Base-by-base conservation (phyloP, 2,113 vertebrate species). In the Atlantisia rogersi region DNA sequence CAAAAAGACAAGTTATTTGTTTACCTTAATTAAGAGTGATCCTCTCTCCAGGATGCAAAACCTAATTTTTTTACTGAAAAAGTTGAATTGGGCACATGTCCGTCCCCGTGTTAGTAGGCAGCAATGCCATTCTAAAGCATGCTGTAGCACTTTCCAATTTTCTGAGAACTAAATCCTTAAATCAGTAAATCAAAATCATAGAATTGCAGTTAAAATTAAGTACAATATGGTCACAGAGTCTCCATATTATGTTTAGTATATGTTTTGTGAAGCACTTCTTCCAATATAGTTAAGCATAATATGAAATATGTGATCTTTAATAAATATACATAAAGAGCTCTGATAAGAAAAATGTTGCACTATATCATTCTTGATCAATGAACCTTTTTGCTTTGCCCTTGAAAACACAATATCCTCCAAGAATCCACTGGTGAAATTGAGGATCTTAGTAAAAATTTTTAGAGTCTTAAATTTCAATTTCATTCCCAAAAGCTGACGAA, bases 401-500 rank as follows among this genome's bases (percentile, higher is more conserved):
- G 97, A 95, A 96, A 94, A 95, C 2, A 93, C 81, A 96, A 82
- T 80, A 97, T 92, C 96, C 78, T 98, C 92, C 88, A 96, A 96
- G 93, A 98, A 98, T 93, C 97, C 85, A 42, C 26, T 89, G 95
- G 94, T 97, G 90, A 98, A 98, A 98, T 81, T 96, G 96, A 98
- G 96, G 96, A 96, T 95, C 96, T 98, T 96, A 82, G 96, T 98
- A 97, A 97, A 98, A 98, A 98, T 50, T 94, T 97, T 98, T 58
- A 97, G 87, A 97, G 97, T 97, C 98, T 98, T 98, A 98, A 98
- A 98, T 98, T 98, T 97, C 97, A 98, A 98, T 99, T 98, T 98
- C 98, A 98, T 99, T 98, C 98, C 97, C 98, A 98, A 98, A 98
- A 99, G 98, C 98, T 98, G 98, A 98, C 87, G 96, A 98, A 98